phyloP scores from a whole-genome alignment of 2,888 invertebrate genomes.

The Malacosoma neustria region DNA sequence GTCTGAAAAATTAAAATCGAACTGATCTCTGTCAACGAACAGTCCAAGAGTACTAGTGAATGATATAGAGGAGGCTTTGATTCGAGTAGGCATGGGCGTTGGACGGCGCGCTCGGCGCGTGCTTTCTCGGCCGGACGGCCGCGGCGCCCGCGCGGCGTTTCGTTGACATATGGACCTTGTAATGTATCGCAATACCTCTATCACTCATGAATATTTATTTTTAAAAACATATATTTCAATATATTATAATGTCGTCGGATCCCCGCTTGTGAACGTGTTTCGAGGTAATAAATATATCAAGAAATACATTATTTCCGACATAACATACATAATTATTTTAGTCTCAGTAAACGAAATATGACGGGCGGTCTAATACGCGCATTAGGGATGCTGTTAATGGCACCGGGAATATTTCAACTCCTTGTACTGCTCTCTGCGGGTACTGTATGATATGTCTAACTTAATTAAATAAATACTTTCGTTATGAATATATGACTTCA shows the following conservation, averaged over 20 bases:
- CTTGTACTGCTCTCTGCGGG: slow-evolving; percentile 36
- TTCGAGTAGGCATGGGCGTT: slow-evolving; percentile 4
- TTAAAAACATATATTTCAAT: slow-evolving; percentile 54
- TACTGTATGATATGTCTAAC: slow-evolving; percentile 20
- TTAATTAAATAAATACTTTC: neutral
- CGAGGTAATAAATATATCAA: slow-evolving; percentile 59
- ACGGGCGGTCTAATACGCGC: slow-evolving; percentile 46
- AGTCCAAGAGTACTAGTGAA: neutral
- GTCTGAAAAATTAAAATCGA: too few species aligned
- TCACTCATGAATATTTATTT: slow-evolving; percentile 72
- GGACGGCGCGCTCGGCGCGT: slow-evolving; percentile 12
- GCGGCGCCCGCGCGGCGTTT: slow-evolving; percentile 43
- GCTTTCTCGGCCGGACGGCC: slow-evolving; percentile 19
- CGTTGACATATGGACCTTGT: slow-evolving; percentile 66
- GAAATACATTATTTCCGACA: slow-evolving; percentile 41
- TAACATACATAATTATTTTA: slow-evolving; percentile 34
- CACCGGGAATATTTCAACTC: slow-evolving; percentile 27
- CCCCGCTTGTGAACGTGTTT: slow-evolving; percentile 37
- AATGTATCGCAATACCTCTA: slow-evolving; percentile 66
- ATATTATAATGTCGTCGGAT: slow-evolving; percentile 41
- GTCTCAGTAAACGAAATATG: slow-evolving; percentile 40
- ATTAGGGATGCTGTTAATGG: slow-evolving; percentile 47
- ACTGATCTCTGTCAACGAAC: neutral
- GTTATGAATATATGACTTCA: slow-evolving; percentile 15
- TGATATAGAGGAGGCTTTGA: neutral